phyloP scores from a whole-genome alignment of 2,888 invertebrate genomes.

The Thyatira batis region DNA sequence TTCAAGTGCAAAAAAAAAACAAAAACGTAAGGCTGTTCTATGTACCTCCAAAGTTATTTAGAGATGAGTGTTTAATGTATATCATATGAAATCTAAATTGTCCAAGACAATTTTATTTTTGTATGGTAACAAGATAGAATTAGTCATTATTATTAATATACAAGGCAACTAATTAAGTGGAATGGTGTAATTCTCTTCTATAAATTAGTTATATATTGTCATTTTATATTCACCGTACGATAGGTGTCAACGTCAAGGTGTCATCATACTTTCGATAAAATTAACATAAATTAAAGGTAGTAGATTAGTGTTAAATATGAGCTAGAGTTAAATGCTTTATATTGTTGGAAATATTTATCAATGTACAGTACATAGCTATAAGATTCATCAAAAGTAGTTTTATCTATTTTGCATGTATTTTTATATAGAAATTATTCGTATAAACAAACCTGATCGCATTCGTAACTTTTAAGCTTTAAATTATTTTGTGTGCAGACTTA shows the following conservation, averaged over 20 bases:
- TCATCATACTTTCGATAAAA: slow-evolving; percentile 9
- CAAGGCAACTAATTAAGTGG: slow-evolving; percentile 63
- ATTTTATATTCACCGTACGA: slow-evolving; percentile 39
- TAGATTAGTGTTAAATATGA: background rate
- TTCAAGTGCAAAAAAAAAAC: slow-evolving; percentile 53
- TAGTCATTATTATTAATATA: slow-evolving; percentile 66
- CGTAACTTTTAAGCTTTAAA: background rate
- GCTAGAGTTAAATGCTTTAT: slow-evolving; percentile 4
- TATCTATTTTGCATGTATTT: slow-evolving; percentile 12
- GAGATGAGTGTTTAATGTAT: slow-evolving; percentile 61
- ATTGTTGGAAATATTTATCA: slow-evolving; percentile 6
- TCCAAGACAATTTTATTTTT: slow-evolving; percentile 79
- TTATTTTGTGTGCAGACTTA: too few species aligned
- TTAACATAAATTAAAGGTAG: slow-evolving; percentile 3
- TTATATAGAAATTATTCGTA: slow-evolving; percentile 1
- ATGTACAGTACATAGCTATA: background rate
- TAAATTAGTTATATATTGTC: slow-evolving; percentile 21
- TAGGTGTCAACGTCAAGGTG: slow-evolving; percentile 38
- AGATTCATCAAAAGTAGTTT: slow-evolving; percentile 4
- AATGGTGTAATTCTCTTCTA: slow-evolving; percentile 36
- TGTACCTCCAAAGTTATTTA: slow-evolving; percentile 82
- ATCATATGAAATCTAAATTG: slow-evolving; percentile 67
- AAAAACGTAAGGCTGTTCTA: slow-evolving; percentile 79
- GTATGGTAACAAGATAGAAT: slow-evolving; percentile 56
- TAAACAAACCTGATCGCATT: background rate